Evolutionary conservation across 2,888 invertebrate genomes (phyloP).

Genomic region (Napeogenes sylphis): DNA sequence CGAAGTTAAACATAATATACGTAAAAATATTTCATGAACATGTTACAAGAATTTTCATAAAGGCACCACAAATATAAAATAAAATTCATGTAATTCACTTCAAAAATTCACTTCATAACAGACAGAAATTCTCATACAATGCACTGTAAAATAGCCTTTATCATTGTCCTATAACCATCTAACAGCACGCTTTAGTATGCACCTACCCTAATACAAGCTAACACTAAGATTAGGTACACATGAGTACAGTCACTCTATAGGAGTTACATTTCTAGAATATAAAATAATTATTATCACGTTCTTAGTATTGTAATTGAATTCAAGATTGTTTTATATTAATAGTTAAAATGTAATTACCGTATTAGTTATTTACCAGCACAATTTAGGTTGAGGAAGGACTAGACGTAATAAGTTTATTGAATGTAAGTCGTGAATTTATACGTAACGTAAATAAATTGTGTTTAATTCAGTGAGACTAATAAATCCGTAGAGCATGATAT

Average conservation of each 20-base stretch:
- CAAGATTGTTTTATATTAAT: not conserved
- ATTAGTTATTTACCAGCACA: not conserved
- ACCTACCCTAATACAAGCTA: conserved; percentile 15
- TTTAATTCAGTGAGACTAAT: not conserved
- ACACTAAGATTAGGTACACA: not conserved
- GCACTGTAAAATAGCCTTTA: conserved; percentile 26
- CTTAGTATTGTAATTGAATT: not conserved
- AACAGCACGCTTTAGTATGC: conserved; percentile 17
- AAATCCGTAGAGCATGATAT: not conserved
- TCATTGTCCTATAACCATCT: conserved; percentile 16
- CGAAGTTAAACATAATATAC: not conserved
- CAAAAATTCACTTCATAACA: conserved; percentile 15
- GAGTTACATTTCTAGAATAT: not conserved
- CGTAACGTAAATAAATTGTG: not conserved
- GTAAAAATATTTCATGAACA: not conserved
- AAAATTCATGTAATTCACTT: too few relatives aligned
- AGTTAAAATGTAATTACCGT: not conserved
- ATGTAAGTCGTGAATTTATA: not conserved
- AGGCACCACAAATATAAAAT: not conserved
- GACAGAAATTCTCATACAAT: conserved; percentile 27
- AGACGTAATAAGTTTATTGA: not conserved
- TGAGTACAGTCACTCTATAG: not conserved
- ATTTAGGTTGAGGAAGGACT: not conserved
- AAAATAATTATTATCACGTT: not conserved
- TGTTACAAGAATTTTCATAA: not conserved